Percentiles rank a stretch among this genome's conserved stretches.
Conservation (phyloP, 92 coral and sea anemone genomes). For the Isaurus tuberculatus region DNA sequence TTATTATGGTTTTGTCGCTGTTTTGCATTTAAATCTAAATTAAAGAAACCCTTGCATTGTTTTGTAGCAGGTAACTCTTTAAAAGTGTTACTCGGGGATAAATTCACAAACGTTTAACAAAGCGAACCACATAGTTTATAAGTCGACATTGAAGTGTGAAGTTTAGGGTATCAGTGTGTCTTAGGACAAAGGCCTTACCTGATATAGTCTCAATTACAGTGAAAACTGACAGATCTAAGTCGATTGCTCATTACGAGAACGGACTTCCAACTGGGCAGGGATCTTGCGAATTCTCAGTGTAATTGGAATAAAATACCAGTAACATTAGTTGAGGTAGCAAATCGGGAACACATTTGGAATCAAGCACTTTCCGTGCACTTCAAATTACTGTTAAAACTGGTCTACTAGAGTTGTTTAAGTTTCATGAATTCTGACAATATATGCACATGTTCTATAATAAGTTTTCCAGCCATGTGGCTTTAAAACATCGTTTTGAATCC, state of each 20-base stretch:
- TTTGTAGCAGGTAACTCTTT: constrained; percentile 64
- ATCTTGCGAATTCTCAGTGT: neutral
- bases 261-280: neutral
- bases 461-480: constrained; percentile 36
- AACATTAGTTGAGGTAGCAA: constrained; percentile 7
- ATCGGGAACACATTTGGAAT: neutral
- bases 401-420: constrained; percentile 3
- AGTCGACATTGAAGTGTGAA: constrained; percentile 1
- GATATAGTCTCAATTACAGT: neutral
- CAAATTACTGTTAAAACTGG: neutral
- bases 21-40: constrained; percentile 82
- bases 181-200: neutral
- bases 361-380: neutral
- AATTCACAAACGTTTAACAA: neutral
- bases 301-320: neutral
- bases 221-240: neutral
- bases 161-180: neutral
- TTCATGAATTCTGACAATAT: constrained; percentile 12
- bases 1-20: constrained; percentile 61
- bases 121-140: neutral
- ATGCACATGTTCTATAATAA: constrained; percentile 48
- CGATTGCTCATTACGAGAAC: constrained; percentile 6
- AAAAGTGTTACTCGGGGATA: neutral
- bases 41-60: constrained; percentile 65
- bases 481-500: constrained; percentile 39